A percentile compares a stretch with the other conserved stretches of the same genome.
Evolutionary conservation across 1,140 invertebrate species (phyloP).

Genomic region (Drosophila micromelanica): DNA sequence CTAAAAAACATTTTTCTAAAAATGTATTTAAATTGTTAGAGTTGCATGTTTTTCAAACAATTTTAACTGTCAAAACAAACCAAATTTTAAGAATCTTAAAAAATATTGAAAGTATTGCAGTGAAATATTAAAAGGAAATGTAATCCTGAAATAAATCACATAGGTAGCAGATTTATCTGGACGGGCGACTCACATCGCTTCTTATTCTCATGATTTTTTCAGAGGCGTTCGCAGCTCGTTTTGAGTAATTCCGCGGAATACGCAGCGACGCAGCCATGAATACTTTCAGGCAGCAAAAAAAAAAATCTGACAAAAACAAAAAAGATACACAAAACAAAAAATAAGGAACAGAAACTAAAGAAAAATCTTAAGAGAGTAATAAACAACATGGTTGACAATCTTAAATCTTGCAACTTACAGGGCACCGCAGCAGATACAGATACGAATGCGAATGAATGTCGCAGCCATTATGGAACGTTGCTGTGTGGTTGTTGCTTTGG

Average conservation of each 20-base stretch:
- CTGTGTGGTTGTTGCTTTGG: constrained; percentile 41
- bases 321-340: constrained; percentile 27
- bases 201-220: constrained; percentile 51
- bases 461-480: constrained; percentile 74
- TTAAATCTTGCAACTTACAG: constrained; percentile 78
- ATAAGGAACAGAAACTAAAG: constrained; percentile 52
- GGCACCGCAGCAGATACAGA: constrained; percentile 61
- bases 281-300: constrained; percentile 12
- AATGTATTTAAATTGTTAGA: no score
- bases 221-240: constrained; percentile 41
- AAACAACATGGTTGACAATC: constrained; percentile 83
- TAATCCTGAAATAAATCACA: constrained; percentile 53
- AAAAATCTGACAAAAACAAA: constrained; percentile 12
- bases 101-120: background rate
- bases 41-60: no score
- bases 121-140: background rate
- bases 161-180: constrained; percentile 43
- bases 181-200: constrained; percentile 35
- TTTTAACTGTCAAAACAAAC: no score
- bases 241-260: constrained; percentile 76
- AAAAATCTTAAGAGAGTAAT: constrained; percentile 80
- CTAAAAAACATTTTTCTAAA: no score
- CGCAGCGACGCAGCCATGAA: constrained; percentile 37
- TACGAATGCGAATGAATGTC: constrained; percentile 80
- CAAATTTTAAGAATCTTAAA: background rate